Evolutionary conservation across 2,888 invertebrate genomes (phyloP).

Genomic region (Serripes groenlandicus): DNA sequence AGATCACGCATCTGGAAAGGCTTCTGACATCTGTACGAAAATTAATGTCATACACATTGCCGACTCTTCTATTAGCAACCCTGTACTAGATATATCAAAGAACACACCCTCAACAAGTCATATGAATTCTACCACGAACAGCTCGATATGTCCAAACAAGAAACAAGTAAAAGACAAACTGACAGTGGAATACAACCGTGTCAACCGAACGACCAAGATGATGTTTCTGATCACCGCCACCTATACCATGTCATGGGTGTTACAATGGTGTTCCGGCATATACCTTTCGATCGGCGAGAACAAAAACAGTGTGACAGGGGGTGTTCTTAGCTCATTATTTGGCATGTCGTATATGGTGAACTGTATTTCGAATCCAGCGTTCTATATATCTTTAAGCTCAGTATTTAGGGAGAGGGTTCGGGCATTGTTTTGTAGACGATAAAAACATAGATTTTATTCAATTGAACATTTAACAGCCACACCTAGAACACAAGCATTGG

Average conservation of each 20-base stretch:
- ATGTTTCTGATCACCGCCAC: constrained; percentile 16
- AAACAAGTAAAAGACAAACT: not conserved
- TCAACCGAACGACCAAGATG: not conserved
- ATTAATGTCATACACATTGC: too few species aligned
- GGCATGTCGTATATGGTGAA: constrained; percentile 1
- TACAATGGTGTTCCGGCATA: not conserved
- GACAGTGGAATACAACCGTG: not conserved
- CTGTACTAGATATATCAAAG: too few species aligned
- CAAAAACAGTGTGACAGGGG: not conserved
- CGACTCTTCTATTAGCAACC: too few species aligned
- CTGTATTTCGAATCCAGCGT: constrained; percentile 3
- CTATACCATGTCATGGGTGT: not conserved
- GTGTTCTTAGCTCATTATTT: not conserved
- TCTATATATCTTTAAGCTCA: constrained; percentile 8
- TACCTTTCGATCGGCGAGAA: not conserved
- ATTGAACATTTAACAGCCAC: too few species aligned
- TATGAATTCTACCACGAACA: too few species aligned
- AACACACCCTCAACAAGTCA: too few species aligned
- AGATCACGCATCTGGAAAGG: too few species aligned
- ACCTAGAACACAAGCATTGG: too few species aligned
- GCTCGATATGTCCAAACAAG: too few species aligned
- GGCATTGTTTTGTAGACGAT: not conserved
- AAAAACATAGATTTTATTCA: too few species aligned
- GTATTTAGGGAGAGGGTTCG: constrained; percentile 5
- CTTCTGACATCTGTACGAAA: too few species aligned